Percentiles rank a stretch among this genome's conserved stretches.
These are phyloP conservation scores for Poecile montanus DNA, from an alignment of 2,797 vertebrate genomes.

Conservation along the genomic window DNA sequence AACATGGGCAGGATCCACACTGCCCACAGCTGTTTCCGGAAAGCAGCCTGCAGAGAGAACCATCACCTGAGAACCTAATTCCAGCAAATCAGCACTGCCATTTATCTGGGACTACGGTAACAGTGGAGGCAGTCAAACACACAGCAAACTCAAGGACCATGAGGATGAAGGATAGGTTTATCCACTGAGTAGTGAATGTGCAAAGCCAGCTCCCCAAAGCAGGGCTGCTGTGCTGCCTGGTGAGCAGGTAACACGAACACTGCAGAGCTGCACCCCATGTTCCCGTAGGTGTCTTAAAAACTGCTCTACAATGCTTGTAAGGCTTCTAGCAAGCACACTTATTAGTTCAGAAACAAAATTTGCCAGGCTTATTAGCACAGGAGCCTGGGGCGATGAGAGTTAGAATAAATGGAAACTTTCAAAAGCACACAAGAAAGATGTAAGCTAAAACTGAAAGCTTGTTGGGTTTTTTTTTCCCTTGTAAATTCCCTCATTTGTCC, in stretches of 20 bases:
- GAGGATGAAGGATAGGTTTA: not conserved
- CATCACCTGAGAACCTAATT: not conserved
- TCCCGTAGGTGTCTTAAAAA: not conserved
- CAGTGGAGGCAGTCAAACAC: not conserved
- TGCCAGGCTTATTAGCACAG: not conserved
- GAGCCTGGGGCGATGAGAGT: not conserved
- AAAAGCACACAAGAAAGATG: not conserved
- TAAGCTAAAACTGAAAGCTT: not conserved
- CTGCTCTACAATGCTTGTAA: not conserved
- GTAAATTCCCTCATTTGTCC: not conserved
- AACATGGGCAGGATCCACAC: not conserved
- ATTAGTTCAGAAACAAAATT: not conserved
- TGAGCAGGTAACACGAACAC: accelerated
- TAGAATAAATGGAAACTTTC: not conserved
- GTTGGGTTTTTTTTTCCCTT: not conserved
- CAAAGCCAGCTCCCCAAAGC: not conserved
- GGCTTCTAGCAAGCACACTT: not conserved
- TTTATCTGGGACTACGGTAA: not conserved
- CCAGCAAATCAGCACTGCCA: not conserved
- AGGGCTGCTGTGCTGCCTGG: not conserved
- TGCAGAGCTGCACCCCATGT: accelerated
- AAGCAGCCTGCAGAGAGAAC: not conserved
- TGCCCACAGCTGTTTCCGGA: not conserved
- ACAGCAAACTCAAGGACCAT: not conserved
- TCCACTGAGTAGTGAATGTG: not conserved